Base-by-base conservation (phyloP, 2,888 invertebrate genomes). In the Mimachlamys varia region DNA sequence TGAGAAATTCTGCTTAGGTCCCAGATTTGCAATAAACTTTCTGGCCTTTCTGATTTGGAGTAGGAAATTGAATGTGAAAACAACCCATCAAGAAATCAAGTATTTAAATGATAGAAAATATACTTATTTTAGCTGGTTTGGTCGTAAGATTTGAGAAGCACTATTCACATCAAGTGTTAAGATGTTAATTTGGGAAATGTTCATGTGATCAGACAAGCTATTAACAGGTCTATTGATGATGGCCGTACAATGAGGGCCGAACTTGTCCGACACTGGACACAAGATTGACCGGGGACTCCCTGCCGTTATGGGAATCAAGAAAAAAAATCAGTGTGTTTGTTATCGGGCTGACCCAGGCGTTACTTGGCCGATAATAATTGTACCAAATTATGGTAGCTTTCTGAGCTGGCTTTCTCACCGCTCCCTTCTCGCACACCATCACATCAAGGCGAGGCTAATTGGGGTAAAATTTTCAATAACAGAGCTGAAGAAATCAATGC, bases 401-500 rank as follows among this genome's bases (percentile, higher is more conserved):
- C 76, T 76, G 76, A 76, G 76, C 76, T 33, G 33, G 76, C 76
- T 76, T 27, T 76, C 76, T 76, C 76, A 33, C 76, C 33, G 13
- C 33, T 33, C 76, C 76, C 12, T 76, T 76, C 76, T 33, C n/a
- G 33, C 76, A 76, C 76, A 76, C 76, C 76, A 76, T 76, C 76
- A 76, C 76, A 76, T 76, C 76, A 76, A 76, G 76, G 33, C 33
- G 13, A 76, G 33, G 76, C 76, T 76, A 76, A 76, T 76, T 76
- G 76, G 76, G 76, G 76, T 76, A 76, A 76, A 76, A 76, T 76
- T 76, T 76, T 76, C 76, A 76, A 76, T 76, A 76, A 76, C 76
- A 76, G 76, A 76, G 76, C 27, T 1, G 27, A 33, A 76, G 88
- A 38, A 49, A 88, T 88, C 53, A 49, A 88, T 88, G 49, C 27